phyloP scores from a whole-genome alignment of 2,888 invertebrate genomes.

The Chrysolina haemoptera region DNA sequence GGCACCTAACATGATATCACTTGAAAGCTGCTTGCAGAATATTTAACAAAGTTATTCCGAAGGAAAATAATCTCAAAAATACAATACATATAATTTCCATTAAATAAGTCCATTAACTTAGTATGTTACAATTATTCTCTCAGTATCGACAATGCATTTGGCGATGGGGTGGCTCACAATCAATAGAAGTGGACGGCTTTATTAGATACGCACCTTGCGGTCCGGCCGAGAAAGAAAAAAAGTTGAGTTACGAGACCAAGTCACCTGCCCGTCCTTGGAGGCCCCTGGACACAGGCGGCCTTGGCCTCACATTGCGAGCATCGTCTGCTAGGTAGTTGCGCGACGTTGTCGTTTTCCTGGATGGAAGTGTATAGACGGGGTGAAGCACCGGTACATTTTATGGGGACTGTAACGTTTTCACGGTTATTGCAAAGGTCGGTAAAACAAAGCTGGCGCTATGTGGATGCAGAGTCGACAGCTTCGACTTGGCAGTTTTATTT shows the following conservation, averaged over 20 bases:
- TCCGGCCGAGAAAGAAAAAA: background rate
- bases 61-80: too few species aligned
- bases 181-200: background rate
- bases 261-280: conserved; percentile 50
- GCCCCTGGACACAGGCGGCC: conserved; percentile 50
- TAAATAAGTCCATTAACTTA: background rate
- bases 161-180: background rate
- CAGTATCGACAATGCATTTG: background rate
- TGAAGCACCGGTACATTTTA: conserved; percentile 3
- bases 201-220: conserved; percentile 8
- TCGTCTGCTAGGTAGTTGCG: conserved; percentile 33
- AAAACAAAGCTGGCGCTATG: background rate
- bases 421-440: background rate
- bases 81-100: background rate
- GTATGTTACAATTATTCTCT: background rate
- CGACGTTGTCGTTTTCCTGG: conserved; percentile 27
- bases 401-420: background rate
- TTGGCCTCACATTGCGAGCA: conserved; percentile 45
- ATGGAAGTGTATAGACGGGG: background rate
- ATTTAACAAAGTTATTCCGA: too few species aligned
- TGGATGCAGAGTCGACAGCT: background rate
- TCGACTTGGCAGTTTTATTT: background rate
- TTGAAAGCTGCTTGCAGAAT: too few species aligned
- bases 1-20: too few species aligned
- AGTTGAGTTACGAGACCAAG: conserved; percentile 28